A percentile compares a stretch with the other conserved stretches of the same genome.
These are phyloP conservation scores for Dryadula phaetusa DNA, from an alignment of 2,888 invertebrate species.

Conservation along the genomic window DNA sequence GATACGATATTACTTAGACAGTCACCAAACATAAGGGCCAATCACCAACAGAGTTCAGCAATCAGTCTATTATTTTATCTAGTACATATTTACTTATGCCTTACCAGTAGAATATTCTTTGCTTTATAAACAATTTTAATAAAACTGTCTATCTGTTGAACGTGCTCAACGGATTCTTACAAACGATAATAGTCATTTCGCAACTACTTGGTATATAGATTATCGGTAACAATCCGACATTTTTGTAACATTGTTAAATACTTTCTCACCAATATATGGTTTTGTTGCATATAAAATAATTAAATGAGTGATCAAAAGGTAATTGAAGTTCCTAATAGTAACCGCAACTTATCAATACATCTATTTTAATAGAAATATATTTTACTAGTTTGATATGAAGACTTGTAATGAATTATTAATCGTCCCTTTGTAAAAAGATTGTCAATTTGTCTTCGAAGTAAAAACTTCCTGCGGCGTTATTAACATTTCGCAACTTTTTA, in stretches of 20 bases:
- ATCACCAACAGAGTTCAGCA: background rate
- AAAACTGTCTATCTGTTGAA: constrained; percentile 8
- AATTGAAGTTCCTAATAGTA: constrained; percentile 16
- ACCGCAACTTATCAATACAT: constrained; percentile 1
- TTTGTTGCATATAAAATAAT: constrained; percentile 3
- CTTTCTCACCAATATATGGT: background rate
- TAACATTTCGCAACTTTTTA: constrained; percentile 23
- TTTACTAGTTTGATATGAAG: constrained; percentile 8
- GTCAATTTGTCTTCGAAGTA: constrained; percentile 11
- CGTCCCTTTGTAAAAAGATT: background rate
- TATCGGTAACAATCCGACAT: background rate
- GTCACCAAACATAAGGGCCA: background rate
- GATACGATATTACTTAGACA: background rate
- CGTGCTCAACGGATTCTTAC: constrained; percentile 10
- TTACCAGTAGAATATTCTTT: constrained; percentile 1
- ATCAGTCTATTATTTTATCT: constrained; percentile 8
- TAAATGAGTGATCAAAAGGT: constrained; percentile 9
- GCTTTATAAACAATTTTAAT: background rate
- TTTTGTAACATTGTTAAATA: constrained; percentile 2
- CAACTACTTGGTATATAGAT: constrained; percentile 6
- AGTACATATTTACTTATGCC: constrained; percentile 3
- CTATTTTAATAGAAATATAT: constrained; percentile 1
- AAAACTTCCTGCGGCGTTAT: constrained; percentile 8
- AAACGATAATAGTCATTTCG: constrained; percentile 14
- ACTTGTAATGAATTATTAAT: background rate